Base-by-base conservation (phyloP, 2,113 vertebrate species). In the Gopherus flavomarginatus region DNA sequence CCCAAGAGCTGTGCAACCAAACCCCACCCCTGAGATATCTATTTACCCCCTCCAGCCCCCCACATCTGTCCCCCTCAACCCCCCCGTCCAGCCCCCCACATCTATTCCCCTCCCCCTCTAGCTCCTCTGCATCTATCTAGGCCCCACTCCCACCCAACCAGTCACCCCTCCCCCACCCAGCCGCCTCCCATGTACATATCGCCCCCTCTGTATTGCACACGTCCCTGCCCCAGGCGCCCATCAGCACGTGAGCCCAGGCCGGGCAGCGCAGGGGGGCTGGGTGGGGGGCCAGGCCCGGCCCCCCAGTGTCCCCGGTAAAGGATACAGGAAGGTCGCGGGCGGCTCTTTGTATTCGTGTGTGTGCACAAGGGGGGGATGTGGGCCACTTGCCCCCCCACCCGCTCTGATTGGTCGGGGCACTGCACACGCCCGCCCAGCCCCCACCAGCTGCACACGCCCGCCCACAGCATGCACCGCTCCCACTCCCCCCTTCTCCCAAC, bases 271-370 rank as follows among this genome's bases (percentile, higher is more conserved):
- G n/a, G 38, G 19, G 35, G 52, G 62, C 26, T 11, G 47, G 26
- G 29, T 26, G 13, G 57, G 83, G 79, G 62, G 17, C 53, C 80
- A 14, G 3, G 13, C 56, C 38, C 5, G 29, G 27, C 52, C 17
- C 83, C 50, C 59, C 38, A 62, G 38, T 38, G 78, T 81, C 65
- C 54, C 94, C 93, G 95, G 97, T 97, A 97, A 97, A 97, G 97
- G 97, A 97, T 97, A 97, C 97, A 91, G 96, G 97, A 97, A 97
- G 91, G 94, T 96, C 97, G 95, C 91, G 94, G 96, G 86, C 38
- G 19, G 65, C 84, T 97, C 96, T 97, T 97, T 97, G 97, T 97
- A 97, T 97, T 97, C 96, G 95, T 95, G 94, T 96, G 97, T 96
- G 95, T 97, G 97, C 96, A 97, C 96, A 92, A 93, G 95, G 92